Evolutionary conservation across 2,113 vertebrate genomes (phyloP).

Genomic region (Laticauda colubrina): DNA sequence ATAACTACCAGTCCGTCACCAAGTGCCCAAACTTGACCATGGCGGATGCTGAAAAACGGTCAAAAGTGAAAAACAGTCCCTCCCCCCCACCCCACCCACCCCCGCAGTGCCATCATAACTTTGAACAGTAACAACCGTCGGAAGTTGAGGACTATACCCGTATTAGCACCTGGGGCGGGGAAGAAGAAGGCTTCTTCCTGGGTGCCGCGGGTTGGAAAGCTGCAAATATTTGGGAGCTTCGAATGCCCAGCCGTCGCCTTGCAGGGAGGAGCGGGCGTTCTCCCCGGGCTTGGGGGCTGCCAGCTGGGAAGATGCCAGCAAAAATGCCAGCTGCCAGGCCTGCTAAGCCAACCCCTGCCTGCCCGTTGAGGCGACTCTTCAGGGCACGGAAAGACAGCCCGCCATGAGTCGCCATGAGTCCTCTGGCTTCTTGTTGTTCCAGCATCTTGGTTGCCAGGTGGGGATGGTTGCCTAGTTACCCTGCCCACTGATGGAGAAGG

Average conservation of each 20-base stretch:
- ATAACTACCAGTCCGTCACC: not conserved
- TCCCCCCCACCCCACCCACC: too few species aligned
- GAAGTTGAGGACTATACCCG: not conserved
- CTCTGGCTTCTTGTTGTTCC: too few species aligned
- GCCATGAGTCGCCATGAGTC: too few species aligned
- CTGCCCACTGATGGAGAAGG: conserved; percentile 27
- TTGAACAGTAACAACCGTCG: not conserved
- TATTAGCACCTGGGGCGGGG: too few species aligned
- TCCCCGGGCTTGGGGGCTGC: not conserved
- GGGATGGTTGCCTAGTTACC: conserved; percentile 54
- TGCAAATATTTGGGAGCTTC: not conserved
- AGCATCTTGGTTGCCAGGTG: conserved; percentile 14
- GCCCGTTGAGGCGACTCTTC: not conserved
- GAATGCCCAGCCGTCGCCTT: not conserved
- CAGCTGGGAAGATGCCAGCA: not conserved
- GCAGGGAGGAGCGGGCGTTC: accelerated
- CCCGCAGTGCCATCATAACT: not conserved
- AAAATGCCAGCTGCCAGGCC: not conserved
- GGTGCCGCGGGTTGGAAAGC: not conserved
- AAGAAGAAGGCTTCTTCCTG: not conserved
- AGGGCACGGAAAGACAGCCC: not conserved
- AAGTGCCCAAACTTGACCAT: not conserved
- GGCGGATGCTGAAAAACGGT: not conserved
- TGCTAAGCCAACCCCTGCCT: not conserved
- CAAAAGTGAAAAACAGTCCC: not conserved